Percentiles rank a stretch among this genome's conserved stretches.
These are phyloP conservation scores for Hydraecia micacea DNA, from an alignment of 2,888 invertebrate genomes.

Conservation along the genomic window DNA sequence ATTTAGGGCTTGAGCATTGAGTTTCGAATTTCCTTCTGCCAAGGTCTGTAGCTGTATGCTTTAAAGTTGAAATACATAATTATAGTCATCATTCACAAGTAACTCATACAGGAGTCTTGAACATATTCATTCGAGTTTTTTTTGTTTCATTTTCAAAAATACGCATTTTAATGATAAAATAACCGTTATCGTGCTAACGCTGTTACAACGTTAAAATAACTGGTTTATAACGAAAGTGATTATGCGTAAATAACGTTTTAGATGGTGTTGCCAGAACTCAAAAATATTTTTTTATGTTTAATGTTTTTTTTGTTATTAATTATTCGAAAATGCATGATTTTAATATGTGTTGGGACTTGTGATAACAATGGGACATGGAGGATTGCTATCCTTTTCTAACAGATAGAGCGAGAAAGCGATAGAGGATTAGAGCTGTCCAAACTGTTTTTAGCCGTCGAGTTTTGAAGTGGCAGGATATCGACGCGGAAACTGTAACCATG, in stretches of 20 bases:
- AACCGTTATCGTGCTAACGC: slow-evolving; percentile 54
- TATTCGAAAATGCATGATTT: slow-evolving; percentile 37
- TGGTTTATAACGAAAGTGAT: slow-evolving; percentile 78
- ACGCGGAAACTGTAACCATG: too few species aligned
- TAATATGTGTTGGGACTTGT: slow-evolving; percentile 25
- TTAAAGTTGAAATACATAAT: background rate
- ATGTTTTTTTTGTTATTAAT: background rate
- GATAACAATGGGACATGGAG: slow-evolving; percentile 9
- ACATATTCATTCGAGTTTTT: slow-evolving; percentile 47
- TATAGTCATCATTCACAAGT: slow-evolving; percentile 3
- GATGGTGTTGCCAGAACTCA: slow-evolving; percentile 50
- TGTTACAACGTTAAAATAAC: slow-evolving; percentile 45
- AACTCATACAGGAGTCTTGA: slow-evolving; percentile 7
- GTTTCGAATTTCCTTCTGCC: slow-evolving; percentile 7
- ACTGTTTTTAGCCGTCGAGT: background rate
- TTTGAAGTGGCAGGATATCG: background rate
- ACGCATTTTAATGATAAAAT: slow-evolving; percentile 47
- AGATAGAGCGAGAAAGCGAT: background rate
- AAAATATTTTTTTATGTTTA: background rate
- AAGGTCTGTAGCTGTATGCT: background rate
- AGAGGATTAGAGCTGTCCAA: background rate
- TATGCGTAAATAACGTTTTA: slow-evolving; percentile 67
- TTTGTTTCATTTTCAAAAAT: slow-evolving; percentile 86
- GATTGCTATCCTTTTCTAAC: background rate
- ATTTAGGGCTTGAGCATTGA: background rate